Evolutionary conservation across 2,797 vertebrate genomes (phyloP).

Genomic region (Chaenodraco wilsoni): DNA sequence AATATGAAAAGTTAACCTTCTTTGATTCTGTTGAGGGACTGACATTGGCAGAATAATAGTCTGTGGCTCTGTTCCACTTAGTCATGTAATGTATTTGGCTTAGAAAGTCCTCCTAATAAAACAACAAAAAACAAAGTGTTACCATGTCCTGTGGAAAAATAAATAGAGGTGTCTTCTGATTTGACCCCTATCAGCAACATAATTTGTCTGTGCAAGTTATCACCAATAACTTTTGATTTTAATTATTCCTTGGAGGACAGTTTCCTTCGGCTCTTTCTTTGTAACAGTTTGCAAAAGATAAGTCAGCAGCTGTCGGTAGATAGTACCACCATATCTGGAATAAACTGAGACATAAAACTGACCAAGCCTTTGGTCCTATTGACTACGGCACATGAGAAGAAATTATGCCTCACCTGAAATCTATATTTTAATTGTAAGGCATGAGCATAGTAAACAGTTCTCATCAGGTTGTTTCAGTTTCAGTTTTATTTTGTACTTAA

Average conservation of each 20-base stretch:
- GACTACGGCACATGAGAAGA: neutral
- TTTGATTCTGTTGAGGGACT: neutral
- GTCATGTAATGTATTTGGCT: slow-evolving; percentile 3
- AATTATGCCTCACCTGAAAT: neutral
- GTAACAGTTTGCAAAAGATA: neutral
- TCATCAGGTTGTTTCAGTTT: neutral
- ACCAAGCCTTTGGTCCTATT: neutral
- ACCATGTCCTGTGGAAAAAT: neutral
- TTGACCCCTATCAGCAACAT: neutral
- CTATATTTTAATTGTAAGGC: neutral
- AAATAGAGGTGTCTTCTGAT: neutral
- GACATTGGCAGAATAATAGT: neutral
- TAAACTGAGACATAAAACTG: neutral
- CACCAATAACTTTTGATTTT: neutral
- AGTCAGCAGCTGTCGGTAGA: neutral
- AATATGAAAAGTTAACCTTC: neutral
- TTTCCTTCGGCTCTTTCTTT: neutral
- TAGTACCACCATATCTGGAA: too few species aligned
- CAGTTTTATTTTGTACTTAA: neutral
- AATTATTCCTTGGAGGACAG: neutral
- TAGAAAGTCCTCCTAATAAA: neutral
- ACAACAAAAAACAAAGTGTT: neutral
- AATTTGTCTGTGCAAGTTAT: neutral
- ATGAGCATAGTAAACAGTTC: neutral
- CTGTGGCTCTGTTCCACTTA: neutral